Conservation (phyloP, 2,797 vertebrate species). For the Catamblyrhynchus diadema region DNA sequence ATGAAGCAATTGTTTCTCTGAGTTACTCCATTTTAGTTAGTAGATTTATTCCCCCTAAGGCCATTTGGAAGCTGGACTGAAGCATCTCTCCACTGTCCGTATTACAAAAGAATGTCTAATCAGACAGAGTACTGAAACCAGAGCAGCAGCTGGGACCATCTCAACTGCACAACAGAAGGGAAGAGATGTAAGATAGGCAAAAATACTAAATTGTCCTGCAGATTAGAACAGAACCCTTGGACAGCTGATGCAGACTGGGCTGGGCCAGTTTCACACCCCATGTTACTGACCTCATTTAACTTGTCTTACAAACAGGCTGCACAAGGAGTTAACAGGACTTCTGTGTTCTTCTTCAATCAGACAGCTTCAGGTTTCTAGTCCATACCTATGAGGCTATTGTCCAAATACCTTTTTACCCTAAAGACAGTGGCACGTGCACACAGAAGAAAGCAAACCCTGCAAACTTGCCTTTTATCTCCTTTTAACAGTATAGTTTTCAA, state of each 20-base stretch:
- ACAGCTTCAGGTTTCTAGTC: background rate
- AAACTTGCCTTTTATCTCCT: background rate
- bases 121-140: background rate
- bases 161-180: background rate
- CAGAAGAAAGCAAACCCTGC: background rate
- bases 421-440: background rate
- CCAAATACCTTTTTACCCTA: background rate
- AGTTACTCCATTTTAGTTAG: constrained; percentile 7
- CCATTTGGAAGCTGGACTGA: background rate
- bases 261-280: background rate
- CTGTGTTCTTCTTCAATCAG: background rate
- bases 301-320: background rate
- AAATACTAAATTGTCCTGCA: background rate
- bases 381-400: background rate
- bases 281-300: background rate
- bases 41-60: background rate
- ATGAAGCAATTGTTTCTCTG: constrained; percentile 32
- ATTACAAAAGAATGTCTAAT: constrained; percentile 27
- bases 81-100: background rate
- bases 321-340: background rate
- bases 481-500: background rate
- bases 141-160: background rate
- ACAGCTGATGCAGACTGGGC: background rate
- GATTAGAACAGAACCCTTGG: background rate
- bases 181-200: background rate